These are phyloP conservation scores for Apantesis nais DNA, from an alignment of 2,888 invertebrate species.

Conservation along the genomic window DNA sequence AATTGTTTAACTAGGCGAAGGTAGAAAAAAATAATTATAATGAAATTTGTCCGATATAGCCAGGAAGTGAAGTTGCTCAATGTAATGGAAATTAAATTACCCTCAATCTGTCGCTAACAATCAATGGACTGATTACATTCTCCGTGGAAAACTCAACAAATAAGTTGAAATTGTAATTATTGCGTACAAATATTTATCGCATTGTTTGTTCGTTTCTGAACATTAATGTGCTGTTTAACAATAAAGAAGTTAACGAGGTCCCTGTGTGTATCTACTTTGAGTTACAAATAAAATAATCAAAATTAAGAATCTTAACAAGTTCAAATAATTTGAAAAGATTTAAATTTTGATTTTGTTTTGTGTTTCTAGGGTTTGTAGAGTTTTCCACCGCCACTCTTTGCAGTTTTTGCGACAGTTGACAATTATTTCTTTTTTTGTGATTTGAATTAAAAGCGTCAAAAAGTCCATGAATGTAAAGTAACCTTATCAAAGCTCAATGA, in stretches of 20 bases:
- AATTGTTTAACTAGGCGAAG: background rate
- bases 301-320: background rate
- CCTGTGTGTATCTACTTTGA: constrained; percentile 9
- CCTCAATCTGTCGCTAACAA: constrained; percentile 56
- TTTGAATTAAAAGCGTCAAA: too few relatives aligned
- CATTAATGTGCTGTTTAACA: constrained; percentile 24
- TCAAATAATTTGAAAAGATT: background rate
- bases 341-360: background rate
- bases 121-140: constrained; percentile 56
- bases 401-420: too few relatives aligned
- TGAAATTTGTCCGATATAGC: background rate
- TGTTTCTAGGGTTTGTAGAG: background rate
- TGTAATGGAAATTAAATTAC: constrained; percentile 44
- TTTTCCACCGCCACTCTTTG: too few relatives aligned
- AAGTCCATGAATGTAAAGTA: too few relatives aligned
- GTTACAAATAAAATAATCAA: constrained; percentile 10
- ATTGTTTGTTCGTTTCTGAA: constrained; percentile 24
- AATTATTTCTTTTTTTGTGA: too few relatives aligned
- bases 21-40: background rate
- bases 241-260: constrained; percentile 9
- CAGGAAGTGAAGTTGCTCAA: constrained; percentile 10
- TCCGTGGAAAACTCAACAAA: constrained; percentile 49
- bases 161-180: constrained; percentile 60
- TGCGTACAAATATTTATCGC: constrained; percentile 51
- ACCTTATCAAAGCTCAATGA: background rate